phyloP scores from a whole-genome alignment of 2,113 vertebrate genomes.

The Calonectris borealis region DNA sequence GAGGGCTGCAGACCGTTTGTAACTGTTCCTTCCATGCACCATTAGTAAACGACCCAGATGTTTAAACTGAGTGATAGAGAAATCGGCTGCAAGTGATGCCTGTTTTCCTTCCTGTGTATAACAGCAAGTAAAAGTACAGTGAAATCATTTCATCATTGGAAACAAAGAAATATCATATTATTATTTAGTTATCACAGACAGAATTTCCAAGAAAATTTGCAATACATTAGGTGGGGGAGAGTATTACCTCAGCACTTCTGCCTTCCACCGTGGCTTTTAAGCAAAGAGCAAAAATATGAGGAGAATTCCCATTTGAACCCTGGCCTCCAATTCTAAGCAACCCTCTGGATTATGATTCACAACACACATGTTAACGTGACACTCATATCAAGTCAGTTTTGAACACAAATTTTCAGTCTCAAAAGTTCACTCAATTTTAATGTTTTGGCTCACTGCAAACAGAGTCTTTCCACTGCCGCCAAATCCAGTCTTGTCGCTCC shows the following conservation, averaged over 20 bases:
- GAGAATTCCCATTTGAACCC: slow-evolving; percentile 43
- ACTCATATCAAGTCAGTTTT: neutral
- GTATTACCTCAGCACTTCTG: slow-evolving; percentile 29
- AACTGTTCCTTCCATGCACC: slow-evolving; percentile 98
- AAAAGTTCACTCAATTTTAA: neutral
- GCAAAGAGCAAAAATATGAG: neutral
- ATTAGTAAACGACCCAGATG: slow-evolving; percentile 92
- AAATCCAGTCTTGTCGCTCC: neutral
- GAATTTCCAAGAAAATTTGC: neutral
- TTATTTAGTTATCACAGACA: neutral
- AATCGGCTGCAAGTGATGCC: slow-evolving; percentile 92
- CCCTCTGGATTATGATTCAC: neutral
- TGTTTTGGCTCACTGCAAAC: neutral
- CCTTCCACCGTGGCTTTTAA: neutral
- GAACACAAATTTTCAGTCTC: neutral
- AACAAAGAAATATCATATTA: neutral
- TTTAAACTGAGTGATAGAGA: slow-evolving; percentile 97
- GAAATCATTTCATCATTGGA: neutral
- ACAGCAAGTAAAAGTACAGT: neutral
- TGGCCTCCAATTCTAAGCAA: slow-evolving; percentile 1
- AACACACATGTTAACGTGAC: neutral
- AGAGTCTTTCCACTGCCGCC: neutral
- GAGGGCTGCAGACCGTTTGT: slow-evolving; percentile 94
- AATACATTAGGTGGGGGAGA: neutral
- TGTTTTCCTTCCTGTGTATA: slow-evolving; percentile 91